phyloP scores from a whole-genome alignment of 2,888 invertebrate species.

The Actias luna region DNA sequence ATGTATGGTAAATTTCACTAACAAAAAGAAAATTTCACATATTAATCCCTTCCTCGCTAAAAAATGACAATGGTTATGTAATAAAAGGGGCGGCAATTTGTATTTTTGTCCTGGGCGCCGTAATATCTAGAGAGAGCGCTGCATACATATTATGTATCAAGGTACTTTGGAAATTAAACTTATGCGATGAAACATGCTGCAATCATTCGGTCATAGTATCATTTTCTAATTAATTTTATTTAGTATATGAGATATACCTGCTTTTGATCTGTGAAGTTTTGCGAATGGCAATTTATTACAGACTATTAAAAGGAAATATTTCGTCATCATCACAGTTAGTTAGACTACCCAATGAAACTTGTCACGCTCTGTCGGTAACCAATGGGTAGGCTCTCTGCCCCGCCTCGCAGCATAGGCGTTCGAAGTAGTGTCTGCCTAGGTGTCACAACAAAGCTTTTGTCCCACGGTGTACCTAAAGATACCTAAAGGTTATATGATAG shows the following conservation, averaged over 20 bases:
- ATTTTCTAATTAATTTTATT: neutral
- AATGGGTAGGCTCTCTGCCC: constrained; percentile 70
- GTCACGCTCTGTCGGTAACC: constrained; percentile 76
- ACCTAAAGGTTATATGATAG: constrained; percentile 16
- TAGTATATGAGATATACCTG: neutral
- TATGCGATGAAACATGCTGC: no score
- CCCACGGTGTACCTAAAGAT: constrained; percentile 14
- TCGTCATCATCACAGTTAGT: constrained; percentile 74
- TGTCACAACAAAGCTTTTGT: constrained; percentile 49
- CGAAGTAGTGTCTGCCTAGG: constrained; percentile 52
- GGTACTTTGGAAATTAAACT: no score
- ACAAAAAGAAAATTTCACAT: no score
- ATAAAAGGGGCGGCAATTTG: no score
- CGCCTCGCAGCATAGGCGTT: constrained; percentile 75
- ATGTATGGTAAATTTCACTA: no score
- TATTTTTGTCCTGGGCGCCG: no score
- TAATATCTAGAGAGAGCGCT: no score
- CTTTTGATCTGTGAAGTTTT: neutral
- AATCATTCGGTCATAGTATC: neutral
- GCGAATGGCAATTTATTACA: constrained; percentile 52
- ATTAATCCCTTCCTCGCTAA: no score
- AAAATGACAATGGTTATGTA: no score
- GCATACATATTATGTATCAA: no score
- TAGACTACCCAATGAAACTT: constrained; percentile 75
- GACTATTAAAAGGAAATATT: constrained; percentile 58